These are phyloP conservation scores for Brachyopa scutellaris DNA, from an alignment of 2,888 invertebrate species.

Conservation along the genomic window DNA sequence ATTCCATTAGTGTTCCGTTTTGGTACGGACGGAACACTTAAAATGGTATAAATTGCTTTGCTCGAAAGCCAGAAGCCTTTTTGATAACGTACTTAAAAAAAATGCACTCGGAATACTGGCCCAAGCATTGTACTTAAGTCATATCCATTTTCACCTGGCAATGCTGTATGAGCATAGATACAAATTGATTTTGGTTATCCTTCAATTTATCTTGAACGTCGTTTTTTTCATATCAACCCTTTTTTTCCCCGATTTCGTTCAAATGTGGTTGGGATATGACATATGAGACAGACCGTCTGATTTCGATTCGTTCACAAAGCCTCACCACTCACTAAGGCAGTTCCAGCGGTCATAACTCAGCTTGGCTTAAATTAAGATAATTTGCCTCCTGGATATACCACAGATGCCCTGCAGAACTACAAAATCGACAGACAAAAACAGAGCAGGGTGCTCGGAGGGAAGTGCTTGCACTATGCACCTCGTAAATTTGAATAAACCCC, in stretches of 20 bases:
- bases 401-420: background rate
- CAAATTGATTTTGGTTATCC: slow-evolving; percentile 23
- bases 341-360: slow-evolving; percentile 34
- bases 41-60: too few species aligned
- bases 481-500: slow-evolving; percentile 55
- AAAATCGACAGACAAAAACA: slow-evolving; percentile 2
- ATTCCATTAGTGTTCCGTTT: too few species aligned
- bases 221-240: background rate
- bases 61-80: too few species aligned
- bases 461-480: slow-evolving; percentile 33
- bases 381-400: background rate
- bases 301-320: too few species aligned
- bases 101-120: too few species aligned
- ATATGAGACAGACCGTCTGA: too few species aligned
- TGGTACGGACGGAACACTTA: too few species aligned
- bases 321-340: too few species aligned
- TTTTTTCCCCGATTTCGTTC: background rate
- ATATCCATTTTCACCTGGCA: slow-evolving; percentile 7
- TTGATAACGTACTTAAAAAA: too few species aligned
- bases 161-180: background rate
- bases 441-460: background rate
- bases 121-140: too few species aligned
- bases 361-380: background rate
- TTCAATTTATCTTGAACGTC: slow-evolving; percentile 27
- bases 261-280: too few species aligned